Evolutionary conservation across 2,113 vertebrate species (phyloP).

Genomic region (Heterochromis multidens): DNA sequence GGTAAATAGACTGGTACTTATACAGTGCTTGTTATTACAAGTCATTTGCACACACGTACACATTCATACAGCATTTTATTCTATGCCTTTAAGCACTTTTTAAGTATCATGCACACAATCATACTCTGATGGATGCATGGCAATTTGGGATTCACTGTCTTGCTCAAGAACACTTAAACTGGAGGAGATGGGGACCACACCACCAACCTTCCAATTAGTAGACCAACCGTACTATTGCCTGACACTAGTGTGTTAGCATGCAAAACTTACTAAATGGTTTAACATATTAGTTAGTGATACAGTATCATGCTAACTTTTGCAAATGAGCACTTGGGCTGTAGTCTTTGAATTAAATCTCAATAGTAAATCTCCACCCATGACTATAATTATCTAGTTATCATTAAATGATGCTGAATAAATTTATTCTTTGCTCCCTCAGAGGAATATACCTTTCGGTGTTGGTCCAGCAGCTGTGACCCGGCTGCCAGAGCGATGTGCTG

Average conservation of each 20-base stretch:
- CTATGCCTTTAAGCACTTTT: background rate
- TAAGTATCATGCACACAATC: background rate
- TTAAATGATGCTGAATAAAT: background rate
- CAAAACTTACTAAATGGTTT: background rate
- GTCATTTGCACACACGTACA: background rate
- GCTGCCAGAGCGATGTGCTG: slow-evolving; percentile 1
- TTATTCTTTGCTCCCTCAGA: background rate
- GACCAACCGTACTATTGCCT: background rate
- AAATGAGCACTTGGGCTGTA: background rate
- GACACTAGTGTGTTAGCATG: background rate
- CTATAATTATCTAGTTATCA: background rate
- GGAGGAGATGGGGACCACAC: background rate
- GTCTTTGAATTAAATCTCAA: background rate
- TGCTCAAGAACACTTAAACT: background rate
- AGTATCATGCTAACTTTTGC: background rate
- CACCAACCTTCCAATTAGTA: background rate
- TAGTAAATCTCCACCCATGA: background rate
- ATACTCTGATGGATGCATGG: background rate
- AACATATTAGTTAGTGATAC: background rate
- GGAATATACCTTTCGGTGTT: slow-evolving; percentile 48
- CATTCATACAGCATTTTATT: background rate
- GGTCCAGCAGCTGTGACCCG: slow-evolving; percentile 30
- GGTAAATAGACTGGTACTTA: background rate
- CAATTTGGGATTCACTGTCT: background rate
- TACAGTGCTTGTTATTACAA: accelerated